Evolutionary conservation across 2,797 vertebrate genomes (phyloP), one percentile per base, ranked within the genome.

Genomic region (Xiphorhynchus erythropygius): DNA sequence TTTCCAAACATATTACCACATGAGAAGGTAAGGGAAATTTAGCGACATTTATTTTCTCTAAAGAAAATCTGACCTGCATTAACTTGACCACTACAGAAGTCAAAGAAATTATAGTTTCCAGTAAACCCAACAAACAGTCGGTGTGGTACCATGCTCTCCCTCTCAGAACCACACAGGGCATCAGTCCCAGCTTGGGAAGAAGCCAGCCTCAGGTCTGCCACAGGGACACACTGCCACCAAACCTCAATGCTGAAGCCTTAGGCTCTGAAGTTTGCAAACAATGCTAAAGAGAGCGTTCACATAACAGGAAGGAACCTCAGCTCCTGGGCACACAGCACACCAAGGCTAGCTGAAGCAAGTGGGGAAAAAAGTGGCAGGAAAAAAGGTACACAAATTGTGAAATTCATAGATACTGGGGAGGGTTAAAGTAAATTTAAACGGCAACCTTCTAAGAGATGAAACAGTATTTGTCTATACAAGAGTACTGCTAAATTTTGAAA

Each of bases 271-370:
- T 35, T 28, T 62, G 18, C 19, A n/a, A 78, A 50, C 0, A 15
- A 5, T 4, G 8, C 32, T 32, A 5, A 37, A 49, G 11, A 18
- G 22, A 33, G 21, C 2, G 21, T 16, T 55, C 39, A 8, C 0
- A 0, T 3, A 13, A 13, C 7, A 1, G 0, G 11, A 24, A 35
- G 24, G 62, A 53, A 50, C 18, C 35, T 42, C 1, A 24, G 69
- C 28, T 52, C 18, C 42, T 6, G 0, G 12, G 22, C 22, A 52
- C 4, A 1, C 4, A 28, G 18, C 57, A 59, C 44, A 18, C 17
- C 47, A n/a, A 35, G 0, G 0, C n/a, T 6, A n/a, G 10, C 13
- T 39, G 22, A 78, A 64, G 8, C 10, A 18, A 59, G 24, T 2
- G 8, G 14, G 14, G 6, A 6, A 8, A 28, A 47, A 60, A 33